These are phyloP conservation scores for Melanerpes aurifrons DNA, from an alignment of 2,113 vertebrate genomes.

Conservation along the genomic window DNA sequence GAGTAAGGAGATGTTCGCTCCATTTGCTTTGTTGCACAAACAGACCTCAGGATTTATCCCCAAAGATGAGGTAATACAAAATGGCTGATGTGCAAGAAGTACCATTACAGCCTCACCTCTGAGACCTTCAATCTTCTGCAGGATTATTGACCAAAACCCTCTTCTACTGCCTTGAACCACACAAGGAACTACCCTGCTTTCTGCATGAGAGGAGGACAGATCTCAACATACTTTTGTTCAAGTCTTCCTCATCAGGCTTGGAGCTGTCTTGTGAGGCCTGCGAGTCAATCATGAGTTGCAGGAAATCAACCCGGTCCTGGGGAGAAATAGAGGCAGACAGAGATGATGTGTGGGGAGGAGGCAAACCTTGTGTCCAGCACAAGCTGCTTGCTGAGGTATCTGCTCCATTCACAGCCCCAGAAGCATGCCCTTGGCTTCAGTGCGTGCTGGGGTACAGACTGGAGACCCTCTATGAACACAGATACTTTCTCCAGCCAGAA, in stretches of 20 bases:
- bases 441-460: not conserved
- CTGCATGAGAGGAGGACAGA: not conserved
- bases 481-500: not conserved
- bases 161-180: not conserved
- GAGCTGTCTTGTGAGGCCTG: slow-evolving; percentile 59
- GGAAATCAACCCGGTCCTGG: slow-evolving; percentile 81
- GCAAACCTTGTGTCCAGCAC: not conserved
- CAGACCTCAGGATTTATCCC: not conserved
- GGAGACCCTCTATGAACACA: not conserved
- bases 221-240: not conserved
- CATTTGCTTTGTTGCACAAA: not conserved
- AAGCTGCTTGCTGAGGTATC: not conserved
- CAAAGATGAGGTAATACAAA: not conserved
- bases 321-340: not conserved
- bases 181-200: not conserved
- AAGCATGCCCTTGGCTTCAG: not conserved
- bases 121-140: not conserved
- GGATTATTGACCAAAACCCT: not conserved
- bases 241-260: not conserved
- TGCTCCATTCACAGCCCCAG: not conserved
- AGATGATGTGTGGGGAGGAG: not conserved
- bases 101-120: not conserved
- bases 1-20: not conserved
- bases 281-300: slow-evolving; percentile 84
- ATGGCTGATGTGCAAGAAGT: not conserved